phyloP scores from a whole-genome alignment of 2,797 vertebrate species.

The Acrossocheilus wenchowensis region DNA sequence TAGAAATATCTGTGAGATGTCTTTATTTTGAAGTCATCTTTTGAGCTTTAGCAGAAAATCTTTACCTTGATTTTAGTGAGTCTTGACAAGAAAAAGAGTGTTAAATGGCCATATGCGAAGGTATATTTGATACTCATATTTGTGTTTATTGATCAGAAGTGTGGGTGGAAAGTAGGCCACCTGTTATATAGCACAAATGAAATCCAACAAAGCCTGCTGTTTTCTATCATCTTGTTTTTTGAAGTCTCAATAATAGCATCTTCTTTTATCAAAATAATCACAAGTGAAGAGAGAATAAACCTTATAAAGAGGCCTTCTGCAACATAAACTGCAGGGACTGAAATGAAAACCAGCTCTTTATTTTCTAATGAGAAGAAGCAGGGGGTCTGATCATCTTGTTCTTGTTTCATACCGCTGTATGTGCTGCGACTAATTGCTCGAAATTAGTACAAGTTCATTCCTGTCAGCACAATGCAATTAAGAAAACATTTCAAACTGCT shows the following conservation, averaged over 20 bases:
- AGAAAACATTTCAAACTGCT: background rate
- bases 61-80: background rate
- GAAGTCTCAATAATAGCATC: background rate
- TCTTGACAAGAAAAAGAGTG: background rate
- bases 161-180: background rate
- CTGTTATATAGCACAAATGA: background rate
- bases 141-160: background rate
- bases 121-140: background rate
- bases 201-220: background rate
- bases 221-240: background rate
- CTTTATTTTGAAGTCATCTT: background rate
- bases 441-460: background rate
- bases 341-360: conserved; percentile 1
- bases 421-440: background rate
- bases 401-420: background rate
- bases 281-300: background rate
- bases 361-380: background rate
- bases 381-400: background rate
- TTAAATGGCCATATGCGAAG: background rate
- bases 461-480: background rate
- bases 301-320: background rate
- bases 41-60: background rate
- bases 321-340: background rate
- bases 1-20: background rate
- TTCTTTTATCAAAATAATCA: background rate